A percentile compares a stretch with the other conserved stretches of the same genome.
These are phyloP conservation scores for Marmota monax DNA, from an alignment of 2,113 vertebrate genomes.

Conservation along the genomic window DNA sequence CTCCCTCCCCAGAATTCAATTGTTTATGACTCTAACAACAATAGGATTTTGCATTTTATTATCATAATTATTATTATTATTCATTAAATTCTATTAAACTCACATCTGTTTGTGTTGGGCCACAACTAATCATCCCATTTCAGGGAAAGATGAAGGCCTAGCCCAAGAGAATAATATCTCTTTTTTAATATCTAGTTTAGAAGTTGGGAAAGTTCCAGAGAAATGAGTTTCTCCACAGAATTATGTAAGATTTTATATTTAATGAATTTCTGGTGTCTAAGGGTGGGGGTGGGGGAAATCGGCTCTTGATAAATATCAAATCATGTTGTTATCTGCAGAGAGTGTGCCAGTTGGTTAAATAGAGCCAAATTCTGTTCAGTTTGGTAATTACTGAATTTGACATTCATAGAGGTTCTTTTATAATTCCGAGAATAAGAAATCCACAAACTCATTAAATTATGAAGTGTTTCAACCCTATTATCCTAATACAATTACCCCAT, in stretches of 20 bases:
- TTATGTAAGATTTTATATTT: conserved; percentile 67
- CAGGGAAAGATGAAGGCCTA: conserved; percentile 37
- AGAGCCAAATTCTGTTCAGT: conserved; percentile 79
- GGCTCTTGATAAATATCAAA: conserved; percentile 73
- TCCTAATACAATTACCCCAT: conserved; percentile 53
- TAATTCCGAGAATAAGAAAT: conserved; percentile 75
- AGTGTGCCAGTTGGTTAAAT: conserved; percentile 71
- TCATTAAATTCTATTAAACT: conserved; percentile 44
- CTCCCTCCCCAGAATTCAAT: conserved; percentile 7
- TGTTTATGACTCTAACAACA: neutral
- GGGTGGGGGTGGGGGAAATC: neutral
- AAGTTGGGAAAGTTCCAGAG: conserved; percentile 57
- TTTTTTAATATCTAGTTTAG: conserved; percentile 56
- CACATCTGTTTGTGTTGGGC: neutral
- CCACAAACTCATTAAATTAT: conserved; percentile 73
- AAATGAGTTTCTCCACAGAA: conserved; percentile 64
- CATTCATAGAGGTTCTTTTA: conserved; percentile 74
- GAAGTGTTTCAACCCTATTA: conserved; percentile 65
- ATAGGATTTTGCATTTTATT: neutral
- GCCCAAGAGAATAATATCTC: neutral
- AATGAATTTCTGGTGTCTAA: conserved; percentile 66
- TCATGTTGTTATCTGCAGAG: conserved; percentile 64
- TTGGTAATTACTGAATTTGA: conserved; percentile 78
- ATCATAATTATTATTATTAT: neutral
- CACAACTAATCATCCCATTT: neutral